Evolutionary conservation across 2,113 vertebrate genomes (phyloP).

Genomic region (Ammodytes marinus): DNA sequence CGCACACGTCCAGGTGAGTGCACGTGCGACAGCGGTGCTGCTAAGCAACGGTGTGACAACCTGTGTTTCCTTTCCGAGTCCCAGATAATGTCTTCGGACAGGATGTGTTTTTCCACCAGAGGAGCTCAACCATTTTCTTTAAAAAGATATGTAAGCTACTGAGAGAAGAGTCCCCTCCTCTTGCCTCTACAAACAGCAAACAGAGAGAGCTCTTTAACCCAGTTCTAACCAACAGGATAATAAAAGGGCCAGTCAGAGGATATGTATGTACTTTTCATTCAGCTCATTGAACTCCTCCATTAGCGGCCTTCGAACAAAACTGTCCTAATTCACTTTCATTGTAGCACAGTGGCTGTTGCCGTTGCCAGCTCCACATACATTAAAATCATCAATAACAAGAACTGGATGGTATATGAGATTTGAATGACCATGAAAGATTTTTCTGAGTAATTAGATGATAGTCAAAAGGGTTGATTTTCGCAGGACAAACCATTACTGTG

Average conservation of each 20-base stretch:
- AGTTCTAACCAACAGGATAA: conserved; percentile 28
- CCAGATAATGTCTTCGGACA: conserved; percentile 74
- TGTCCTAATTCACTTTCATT: conserved; percentile 38
- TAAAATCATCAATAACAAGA: conserved; percentile 14
- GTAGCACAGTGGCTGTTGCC: not conserved
- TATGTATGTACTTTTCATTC: conserved; percentile 41
- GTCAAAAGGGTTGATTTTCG: not conserved
- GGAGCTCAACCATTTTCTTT: conserved; percentile 59
- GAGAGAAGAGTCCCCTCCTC: conserved; percentile 26
- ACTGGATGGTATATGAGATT: not conserved
- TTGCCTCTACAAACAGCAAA: conserved; percentile 32
- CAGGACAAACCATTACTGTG: not conserved
- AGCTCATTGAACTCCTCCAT: conserved; percentile 61
- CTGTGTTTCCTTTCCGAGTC: conserved; percentile 61
- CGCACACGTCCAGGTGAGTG: conserved; percentile 59
- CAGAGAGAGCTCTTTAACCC: conserved; percentile 49
- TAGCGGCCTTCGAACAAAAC: conserved; percentile 51
- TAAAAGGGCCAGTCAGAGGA: conserved; percentile 41
- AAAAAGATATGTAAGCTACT: conserved; percentile 22
- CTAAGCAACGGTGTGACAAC: conserved; percentile 80
- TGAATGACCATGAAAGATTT: not conserved
- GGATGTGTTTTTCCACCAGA: conserved; percentile 62
- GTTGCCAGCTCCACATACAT: not conserved
- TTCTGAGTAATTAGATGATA: not conserved
- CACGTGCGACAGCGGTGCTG: conserved; percentile 71